Evolutionary conservation across 2,113 vertebrate genomes (phyloP).

Genomic region (Athene cunicularia): DNA sequence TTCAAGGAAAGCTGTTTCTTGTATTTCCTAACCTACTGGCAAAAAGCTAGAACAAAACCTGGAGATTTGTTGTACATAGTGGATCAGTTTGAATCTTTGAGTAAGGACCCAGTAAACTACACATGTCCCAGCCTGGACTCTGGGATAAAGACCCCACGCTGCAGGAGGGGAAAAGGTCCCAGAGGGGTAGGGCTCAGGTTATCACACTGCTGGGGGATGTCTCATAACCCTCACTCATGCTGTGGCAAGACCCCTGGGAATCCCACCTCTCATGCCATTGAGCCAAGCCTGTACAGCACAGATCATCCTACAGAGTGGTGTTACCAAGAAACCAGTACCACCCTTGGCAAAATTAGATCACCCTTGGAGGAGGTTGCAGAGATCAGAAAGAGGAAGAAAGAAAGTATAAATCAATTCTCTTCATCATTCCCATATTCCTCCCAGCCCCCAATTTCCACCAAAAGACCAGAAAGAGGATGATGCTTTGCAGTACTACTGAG

Average conservation of each 20-base stretch:
- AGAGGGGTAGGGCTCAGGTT: neutral
- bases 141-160: neutral
- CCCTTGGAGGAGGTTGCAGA: neutral
- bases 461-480: neutral
- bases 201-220: neutral
- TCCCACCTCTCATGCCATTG: neutral
- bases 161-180: neutral
- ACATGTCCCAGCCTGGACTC: neutral
- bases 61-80: rapidly evolving
- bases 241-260: neutral
- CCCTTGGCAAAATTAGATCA: neutral
- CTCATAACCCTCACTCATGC: neutral
- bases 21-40: neutral
- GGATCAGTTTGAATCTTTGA: neutral
- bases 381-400: neutral
- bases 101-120: neutral
- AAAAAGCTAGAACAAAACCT: neutral
- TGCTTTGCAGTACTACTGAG: neutral
- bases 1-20: neutral
- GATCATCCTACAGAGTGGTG: neutral
- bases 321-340: neutral
- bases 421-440: neutral
- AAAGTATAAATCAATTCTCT: neutral
- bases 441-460: neutral
- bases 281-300: neutral